Evolutionary conservation across 2,113 vertebrate species (phyloP).

Genomic region (Thamnaconus septentrionalis): DNA sequence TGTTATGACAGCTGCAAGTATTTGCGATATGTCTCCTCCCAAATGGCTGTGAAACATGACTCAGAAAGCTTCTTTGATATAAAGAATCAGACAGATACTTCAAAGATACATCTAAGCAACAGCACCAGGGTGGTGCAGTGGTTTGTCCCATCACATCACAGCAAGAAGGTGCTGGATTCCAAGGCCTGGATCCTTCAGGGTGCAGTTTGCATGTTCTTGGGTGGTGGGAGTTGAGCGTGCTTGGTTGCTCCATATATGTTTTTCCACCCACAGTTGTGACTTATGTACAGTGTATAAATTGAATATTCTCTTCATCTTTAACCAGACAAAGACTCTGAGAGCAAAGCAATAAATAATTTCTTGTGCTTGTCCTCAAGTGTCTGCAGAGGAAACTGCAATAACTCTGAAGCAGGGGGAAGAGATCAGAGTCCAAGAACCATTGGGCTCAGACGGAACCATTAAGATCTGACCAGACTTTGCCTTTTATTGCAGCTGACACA

Average conservation of each 20-base stretch:
- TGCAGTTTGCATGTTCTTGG: too few species aligned
- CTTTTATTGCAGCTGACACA: background rate
- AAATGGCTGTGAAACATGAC: too few species aligned
- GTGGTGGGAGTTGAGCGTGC: background rate
- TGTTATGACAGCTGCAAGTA: too few species aligned
- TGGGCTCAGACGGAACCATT: background rate
- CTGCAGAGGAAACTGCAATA: background rate
- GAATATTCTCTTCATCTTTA: too few species aligned
- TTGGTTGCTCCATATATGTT: background rate
- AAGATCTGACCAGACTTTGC: background rate
- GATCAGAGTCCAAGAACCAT: background rate
- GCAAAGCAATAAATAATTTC: constrained; percentile 11
- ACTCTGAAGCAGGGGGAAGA: constrained; percentile 1
- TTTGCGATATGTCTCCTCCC: too few species aligned
- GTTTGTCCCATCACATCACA: too few species aligned
- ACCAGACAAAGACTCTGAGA: constrained; percentile 35
- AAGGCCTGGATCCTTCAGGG: too few species aligned
- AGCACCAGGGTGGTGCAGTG: too few species aligned
- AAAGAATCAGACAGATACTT: too few species aligned
- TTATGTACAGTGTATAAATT: constrained; percentile 44
- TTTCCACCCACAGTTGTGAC: constrained; percentile 60
- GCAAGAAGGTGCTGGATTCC: too few species aligned
- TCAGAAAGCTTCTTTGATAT: too few species aligned
- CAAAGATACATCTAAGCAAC: too few species aligned
- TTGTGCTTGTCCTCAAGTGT: constrained; percentile 8